Conservation (phyloP, 2,888 invertebrate species). For the Serripes groenlandicus region DNA sequence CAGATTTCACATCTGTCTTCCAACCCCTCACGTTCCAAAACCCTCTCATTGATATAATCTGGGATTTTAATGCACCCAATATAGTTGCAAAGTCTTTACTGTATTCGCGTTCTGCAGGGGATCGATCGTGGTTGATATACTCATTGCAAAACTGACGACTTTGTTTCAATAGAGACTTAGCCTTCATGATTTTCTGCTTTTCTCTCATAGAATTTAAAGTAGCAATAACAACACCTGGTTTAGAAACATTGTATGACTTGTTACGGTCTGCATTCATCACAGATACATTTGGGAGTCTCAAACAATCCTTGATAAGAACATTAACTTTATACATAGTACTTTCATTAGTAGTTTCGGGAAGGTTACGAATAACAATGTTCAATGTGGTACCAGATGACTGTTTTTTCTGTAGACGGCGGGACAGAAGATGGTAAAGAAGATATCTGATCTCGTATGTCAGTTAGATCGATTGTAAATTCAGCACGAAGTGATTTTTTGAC, state of each 20-base stretch:
- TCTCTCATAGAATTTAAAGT: slow-evolving; percentile 4
- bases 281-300: slow-evolving; percentile 6
- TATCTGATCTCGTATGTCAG: not conserved
- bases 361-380: slow-evolving; percentile 14
- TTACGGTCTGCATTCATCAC: slow-evolving; percentile 15
- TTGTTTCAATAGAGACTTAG: not conserved
- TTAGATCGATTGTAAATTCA: not conserved
- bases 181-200: slow-evolving; percentile 26
- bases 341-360: slow-evolving; percentile 11
- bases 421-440: not conserved
- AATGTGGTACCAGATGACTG: not conserved
- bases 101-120: slow-evolving; percentile 10
- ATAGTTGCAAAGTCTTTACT: slow-evolving; percentile 13
- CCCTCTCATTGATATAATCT: slow-evolving; percentile 7
- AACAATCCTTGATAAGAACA: slow-evolving; percentile 1
- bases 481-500: not conserved
- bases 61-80: not conserved
- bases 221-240: slow-evolving; percentile 22
- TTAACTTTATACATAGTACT: slow-evolving; percentile 14
- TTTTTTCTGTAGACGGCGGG: no score
- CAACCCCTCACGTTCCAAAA: slow-evolving; percentile 18
- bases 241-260: not conserved
- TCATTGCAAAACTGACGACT: not conserved
- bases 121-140: slow-evolving; percentile 21
- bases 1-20: not conserved